Evolutionary conservation across 2,113 vertebrate genomes (phyloP), one percentile per base, ranked within the genome.

Genomic region (Stictonetta naevosa): DNA sequence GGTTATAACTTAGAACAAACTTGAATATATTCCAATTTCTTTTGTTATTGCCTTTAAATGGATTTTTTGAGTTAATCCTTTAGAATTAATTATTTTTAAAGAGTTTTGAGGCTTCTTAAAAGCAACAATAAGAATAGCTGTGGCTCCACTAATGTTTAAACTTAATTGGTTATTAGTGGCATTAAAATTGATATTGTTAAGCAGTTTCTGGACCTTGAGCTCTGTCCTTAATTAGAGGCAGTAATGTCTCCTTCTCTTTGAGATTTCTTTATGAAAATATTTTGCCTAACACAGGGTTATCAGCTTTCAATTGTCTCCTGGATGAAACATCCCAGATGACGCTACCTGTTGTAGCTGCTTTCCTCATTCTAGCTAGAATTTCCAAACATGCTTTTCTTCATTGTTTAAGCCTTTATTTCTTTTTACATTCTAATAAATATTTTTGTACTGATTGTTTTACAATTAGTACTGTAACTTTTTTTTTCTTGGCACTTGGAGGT

Each of bases 91-190:
- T 84, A 48, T 73, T 92, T 86, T 92, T 16, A 50, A 88, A 52
- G 42, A 83, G 78, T 42, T 63, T 83, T 44, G 64, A 73, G 66
- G 26, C 60, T 86, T 92, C 38, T 67, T 62, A 75, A 92, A 83
- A 90, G 60, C 14, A 71, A 33, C 59, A 68, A 29, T 78, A 78
- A 48, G 73, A 83, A 64, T 55, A 80, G 2, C 40, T 90, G 17
- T 88, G 36, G 31, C 46, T 74, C 46, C 78, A 42, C 68, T 92
- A 94, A 86, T 38, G 48, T 81, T 95, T 81, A 86, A 72, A 34
- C 36, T 83, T 88, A 88, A 95, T 91, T 95, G 29, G 36, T 83
- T 95, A 75, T 93, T 96, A 97, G 68, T 78, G 33, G 33, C 72
- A 67, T 86, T 88, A 92, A 83, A 93, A 93, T 48, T 96, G 79